Evolutionary conservation across 2,888 invertebrate species (phyloP).

Genomic region (Perdita meconis): DNA sequence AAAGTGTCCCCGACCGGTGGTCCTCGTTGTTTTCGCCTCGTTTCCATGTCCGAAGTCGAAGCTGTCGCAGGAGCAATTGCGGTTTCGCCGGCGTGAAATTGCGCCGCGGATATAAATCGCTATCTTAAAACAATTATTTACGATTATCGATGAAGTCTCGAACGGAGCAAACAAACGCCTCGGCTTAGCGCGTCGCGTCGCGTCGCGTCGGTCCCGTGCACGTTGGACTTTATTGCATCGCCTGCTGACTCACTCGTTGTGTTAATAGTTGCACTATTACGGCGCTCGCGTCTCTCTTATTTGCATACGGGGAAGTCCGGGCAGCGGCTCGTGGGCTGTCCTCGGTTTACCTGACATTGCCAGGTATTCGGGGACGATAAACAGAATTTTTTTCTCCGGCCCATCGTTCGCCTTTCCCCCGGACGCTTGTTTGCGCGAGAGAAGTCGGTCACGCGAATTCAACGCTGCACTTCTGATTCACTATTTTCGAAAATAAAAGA

Average conservation of each 20-base stretch:
- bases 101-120: slow-evolving; percentile 38
- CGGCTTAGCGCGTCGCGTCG: too few species aligned
- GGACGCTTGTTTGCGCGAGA: too few species aligned
- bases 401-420: too few species aligned
- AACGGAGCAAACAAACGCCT: slow-evolving; percentile 30
- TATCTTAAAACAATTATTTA: slow-evolving; percentile 54
- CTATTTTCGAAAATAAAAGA: background rate
- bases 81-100: slow-evolving; percentile 11
- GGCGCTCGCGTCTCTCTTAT: background rate
- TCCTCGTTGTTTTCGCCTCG: background rate
- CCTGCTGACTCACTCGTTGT: slow-evolving; percentile 62
- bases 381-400: background rate
- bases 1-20: background rate
- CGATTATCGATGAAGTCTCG: slow-evolving; percentile 46
- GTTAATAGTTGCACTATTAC: slow-evolving; percentile 39
- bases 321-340: background rate
- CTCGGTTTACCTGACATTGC: too few species aligned
- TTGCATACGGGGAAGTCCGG: slow-evolving; percentile 13
- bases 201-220: slow-evolving; percentile 36
- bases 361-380: background rate
- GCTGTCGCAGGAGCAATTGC: slow-evolving; percentile 21
- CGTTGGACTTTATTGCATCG: slow-evolving; percentile 70
- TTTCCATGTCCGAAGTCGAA: background rate
- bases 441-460: too few species aligned
- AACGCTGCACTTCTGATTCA: too few species aligned